Evolutionary conservation across 2,113 vertebrate genomes (phyloP).

Genomic region (Balaeniceps rex): DNA sequence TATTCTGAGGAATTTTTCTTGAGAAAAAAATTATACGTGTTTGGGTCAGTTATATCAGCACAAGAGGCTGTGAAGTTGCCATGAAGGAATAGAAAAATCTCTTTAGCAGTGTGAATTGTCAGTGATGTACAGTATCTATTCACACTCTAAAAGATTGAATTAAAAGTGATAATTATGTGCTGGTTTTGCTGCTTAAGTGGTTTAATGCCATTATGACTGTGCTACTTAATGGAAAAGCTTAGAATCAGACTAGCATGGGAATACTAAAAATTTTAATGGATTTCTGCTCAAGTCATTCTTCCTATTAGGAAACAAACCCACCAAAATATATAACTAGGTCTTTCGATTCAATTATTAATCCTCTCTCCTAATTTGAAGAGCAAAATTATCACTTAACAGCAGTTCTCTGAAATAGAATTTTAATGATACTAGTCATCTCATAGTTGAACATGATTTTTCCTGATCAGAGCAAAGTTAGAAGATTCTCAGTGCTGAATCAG

Average conservation of each 20-base stretch:
- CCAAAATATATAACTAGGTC: slow-evolving; percentile 17
- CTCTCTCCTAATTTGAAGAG: slow-evolving; percentile 12
- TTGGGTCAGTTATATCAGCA: not conserved
- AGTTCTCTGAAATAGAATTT: slow-evolving; percentile 35
- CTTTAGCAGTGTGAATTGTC: slow-evolving; percentile 3
- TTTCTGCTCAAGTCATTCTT: slow-evolving; percentile 37
- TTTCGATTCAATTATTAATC: slow-evolving; percentile 47
- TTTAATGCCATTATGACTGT: slow-evolving; percentile 42
- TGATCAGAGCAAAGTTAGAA: not conserved
- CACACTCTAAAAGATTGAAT: slow-evolving; percentile 3
- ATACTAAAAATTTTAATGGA: slow-evolving; percentile 41
- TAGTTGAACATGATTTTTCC: slow-evolving; percentile 1
- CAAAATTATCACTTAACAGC: slow-evolving; percentile 31
- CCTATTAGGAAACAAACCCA: slow-evolving; percentile 36
- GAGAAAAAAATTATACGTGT: not conserved
- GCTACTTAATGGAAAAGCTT: slow-evolving; percentile 49
- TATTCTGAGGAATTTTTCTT: not conserved
- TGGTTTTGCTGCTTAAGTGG: slow-evolving; percentile 43
- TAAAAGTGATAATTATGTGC: slow-evolving; percentile 50
- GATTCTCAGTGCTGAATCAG: not conserved
- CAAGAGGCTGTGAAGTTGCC: not conserved
- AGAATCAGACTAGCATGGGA: slow-evolving; percentile 38
- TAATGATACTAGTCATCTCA: slow-evolving; percentile 9
- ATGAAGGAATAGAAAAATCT: not conserved
- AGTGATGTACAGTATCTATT: slow-evolving; percentile 25